These are phyloP conservation scores for Azemiops feae DNA, from an alignment of 2,113 vertebrate genomes.

Conservation along the genomic window DNA sequence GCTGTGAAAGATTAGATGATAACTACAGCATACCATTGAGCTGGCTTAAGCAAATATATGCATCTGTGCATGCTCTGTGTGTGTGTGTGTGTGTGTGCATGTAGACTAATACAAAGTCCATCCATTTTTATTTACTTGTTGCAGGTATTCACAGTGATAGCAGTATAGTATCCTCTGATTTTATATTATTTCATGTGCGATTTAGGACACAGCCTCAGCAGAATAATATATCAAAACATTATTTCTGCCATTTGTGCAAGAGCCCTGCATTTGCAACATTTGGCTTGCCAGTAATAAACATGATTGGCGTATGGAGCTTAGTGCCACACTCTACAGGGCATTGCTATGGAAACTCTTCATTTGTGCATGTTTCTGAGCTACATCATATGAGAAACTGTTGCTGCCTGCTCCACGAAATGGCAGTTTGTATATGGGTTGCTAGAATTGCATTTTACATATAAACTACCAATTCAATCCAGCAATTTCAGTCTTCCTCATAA, in stretches of 20 bases:
- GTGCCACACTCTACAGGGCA: constrained; percentile 51
- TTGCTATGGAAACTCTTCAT: constrained; percentile 47
- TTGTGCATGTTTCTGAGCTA: constrained; percentile 31
- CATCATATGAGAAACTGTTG: background rate
- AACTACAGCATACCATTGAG: background rate
- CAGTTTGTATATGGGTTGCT: constrained; percentile 33
- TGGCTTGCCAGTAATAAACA: constrained; percentile 24
- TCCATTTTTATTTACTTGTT: constrained; percentile 1
- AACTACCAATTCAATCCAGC: constrained; percentile 35
- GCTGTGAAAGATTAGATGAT: background rate
- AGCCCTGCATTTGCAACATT: constrained; percentile 35
- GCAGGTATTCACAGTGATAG: background rate
- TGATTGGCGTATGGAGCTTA: constrained; percentile 42
- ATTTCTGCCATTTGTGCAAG: constrained; percentile 23
- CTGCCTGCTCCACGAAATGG: constrained; percentile 29
- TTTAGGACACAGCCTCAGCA: background rate
- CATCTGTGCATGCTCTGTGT: background rate
- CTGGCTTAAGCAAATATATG: background rate
- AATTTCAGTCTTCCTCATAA: constrained; percentile 10
- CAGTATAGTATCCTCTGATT: background rate
- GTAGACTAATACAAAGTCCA: background rate
- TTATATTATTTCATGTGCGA: background rate
- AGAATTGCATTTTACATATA: constrained; percentile 36
- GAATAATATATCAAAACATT: background rate
- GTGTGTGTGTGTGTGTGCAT: background rate